Evolutionary conservation across 2,888 invertebrate species (phyloP).

Genomic region (Trilocha varians): DNA sequence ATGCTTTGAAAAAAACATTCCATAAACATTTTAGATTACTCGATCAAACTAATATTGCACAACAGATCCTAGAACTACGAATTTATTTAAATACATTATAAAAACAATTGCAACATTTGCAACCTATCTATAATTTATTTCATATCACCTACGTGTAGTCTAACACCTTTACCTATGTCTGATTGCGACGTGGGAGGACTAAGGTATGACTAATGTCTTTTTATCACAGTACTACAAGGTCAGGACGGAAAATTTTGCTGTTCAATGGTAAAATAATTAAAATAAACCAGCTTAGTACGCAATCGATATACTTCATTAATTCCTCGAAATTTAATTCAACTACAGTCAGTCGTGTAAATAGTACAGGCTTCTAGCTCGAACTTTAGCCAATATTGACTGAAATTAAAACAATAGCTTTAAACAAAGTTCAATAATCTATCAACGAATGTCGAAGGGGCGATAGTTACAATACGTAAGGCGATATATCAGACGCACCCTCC

Average conservation of each 20-base stretch:
- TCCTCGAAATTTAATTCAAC: no score
- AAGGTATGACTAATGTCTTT: constrained; percentile 4
- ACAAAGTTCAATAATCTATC: background rate
- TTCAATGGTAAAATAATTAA: no score
- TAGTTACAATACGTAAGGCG: background rate
- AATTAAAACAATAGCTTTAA: background rate
- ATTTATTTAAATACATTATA: background rate
- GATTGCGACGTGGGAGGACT: constrained; percentile 4
- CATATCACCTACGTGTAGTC: no score
- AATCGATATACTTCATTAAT: no score
- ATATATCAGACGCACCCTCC: background rate
- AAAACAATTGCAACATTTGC: no score
- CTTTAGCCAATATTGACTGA: background rate
- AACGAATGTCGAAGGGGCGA: background rate
- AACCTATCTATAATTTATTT: no score
- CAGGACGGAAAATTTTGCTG: constrained; percentile 3
- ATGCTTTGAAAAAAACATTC: no score
- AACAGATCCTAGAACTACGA: no score
- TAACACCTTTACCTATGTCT: constrained; percentile 2
- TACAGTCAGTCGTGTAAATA: no score
- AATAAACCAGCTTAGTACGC: no score
- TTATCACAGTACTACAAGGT: constrained; percentile 3
- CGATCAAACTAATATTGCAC: no score
- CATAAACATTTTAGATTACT: no score
- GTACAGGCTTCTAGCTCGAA: background rate